These are phyloP conservation scores for Babyrousa celebensis DNA, from an alignment of 2,797 vertebrate species.

Conservation along the genomic window DNA sequence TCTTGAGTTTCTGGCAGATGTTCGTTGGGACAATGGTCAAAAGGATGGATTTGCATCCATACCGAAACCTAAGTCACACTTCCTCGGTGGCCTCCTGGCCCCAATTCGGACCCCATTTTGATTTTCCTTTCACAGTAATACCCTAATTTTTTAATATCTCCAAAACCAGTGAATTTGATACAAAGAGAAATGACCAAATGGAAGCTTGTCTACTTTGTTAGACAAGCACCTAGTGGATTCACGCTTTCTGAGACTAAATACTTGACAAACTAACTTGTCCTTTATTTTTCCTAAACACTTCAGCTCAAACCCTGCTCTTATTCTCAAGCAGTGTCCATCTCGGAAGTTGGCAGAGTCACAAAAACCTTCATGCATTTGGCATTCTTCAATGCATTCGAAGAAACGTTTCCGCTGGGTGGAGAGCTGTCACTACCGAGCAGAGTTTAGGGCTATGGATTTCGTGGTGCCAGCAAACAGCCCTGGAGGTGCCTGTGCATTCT, in stretches of 20 bases:
- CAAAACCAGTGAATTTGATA: background rate
- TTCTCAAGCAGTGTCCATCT: background rate
- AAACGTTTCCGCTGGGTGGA: background rate
- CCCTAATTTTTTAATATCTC: background rate
- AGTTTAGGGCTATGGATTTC: background rate
- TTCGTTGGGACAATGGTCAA: no score
- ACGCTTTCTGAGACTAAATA: background rate
- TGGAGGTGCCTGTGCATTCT: background rate
- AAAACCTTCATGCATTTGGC: background rate
- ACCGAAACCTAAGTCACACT: no score
- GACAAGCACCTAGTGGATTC: background rate
- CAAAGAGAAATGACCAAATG: background rate
- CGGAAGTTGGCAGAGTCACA: background rate
- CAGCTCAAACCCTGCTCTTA: background rate
- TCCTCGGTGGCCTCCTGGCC: no score
- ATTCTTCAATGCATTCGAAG: background rate
- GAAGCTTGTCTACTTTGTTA: background rate
- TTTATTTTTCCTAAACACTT: background rate
- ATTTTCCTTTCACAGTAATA: no score
- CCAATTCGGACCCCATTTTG: no score
- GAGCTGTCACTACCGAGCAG: background rate
- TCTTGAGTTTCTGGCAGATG: no score
- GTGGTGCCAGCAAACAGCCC: background rate
- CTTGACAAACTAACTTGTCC: background rate
- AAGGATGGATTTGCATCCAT: no score